Evolutionary conservation across 2,113 vertebrate species (phyloP).

Genomic region (Bubo bubo): DNA sequence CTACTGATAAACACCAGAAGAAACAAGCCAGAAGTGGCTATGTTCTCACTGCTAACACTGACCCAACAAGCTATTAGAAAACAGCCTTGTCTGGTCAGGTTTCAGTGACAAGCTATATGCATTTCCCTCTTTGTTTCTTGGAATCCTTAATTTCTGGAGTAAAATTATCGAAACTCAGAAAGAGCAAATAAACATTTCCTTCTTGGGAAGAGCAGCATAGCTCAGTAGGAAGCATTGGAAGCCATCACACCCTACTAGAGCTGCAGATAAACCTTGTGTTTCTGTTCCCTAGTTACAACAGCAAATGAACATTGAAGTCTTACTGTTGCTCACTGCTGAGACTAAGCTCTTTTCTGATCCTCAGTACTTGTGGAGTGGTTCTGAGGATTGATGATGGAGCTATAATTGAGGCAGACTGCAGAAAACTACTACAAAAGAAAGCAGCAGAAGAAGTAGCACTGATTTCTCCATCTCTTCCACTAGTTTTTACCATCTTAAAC

Average conservation of each 20-base stretch:
- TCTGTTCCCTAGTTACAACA: not conserved
- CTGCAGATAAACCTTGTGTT: not conserved
- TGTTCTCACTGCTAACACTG: rapidly evolving
- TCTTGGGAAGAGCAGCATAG: not conserved
- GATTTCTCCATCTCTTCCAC: not conserved
- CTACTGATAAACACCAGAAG: not conserved
- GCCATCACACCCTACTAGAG: not conserved
- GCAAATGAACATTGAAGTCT: not conserved
- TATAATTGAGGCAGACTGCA: not conserved
- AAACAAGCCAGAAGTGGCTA: not conserved
- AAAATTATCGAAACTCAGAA: not conserved
- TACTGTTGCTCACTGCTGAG: not conserved
- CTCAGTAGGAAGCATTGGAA: not conserved
- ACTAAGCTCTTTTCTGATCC: not conserved
- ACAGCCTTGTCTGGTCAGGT: not conserved
- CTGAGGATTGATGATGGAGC: not conserved
- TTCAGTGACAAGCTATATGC: not conserved
- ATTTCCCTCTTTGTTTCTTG: not conserved
- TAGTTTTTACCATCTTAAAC: not conserved
- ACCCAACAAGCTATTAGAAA: not conserved
- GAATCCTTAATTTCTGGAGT: not conserved
- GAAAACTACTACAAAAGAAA: not conserved
- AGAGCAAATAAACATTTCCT: not conserved
- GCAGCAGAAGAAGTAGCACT: not conserved
- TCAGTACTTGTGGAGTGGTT: not conserved